A percentile compares a stretch with the other conserved stretches of the same genome.
phyloP scores from a whole-genome alignment of 2,797 vertebrate genomes.

The Carapus acus region DNA sequence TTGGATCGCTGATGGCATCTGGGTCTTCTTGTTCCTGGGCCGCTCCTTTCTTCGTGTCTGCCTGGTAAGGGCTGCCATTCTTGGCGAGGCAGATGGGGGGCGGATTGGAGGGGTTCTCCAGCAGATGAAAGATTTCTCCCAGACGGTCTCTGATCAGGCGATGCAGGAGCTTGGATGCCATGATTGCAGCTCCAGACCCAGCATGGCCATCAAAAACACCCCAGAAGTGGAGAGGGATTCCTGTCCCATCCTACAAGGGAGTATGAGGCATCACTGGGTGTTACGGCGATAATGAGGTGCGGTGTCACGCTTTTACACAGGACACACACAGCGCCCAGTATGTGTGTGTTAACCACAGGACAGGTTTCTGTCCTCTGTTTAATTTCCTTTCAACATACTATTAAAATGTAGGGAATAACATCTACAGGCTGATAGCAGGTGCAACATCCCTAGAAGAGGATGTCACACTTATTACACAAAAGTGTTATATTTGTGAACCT shows the following conservation, averaged over 20 bases:
- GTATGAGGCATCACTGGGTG: background rate
- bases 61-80: slow-evolving; percentile 55
- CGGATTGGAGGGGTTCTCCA: slow-evolving; percentile 76
- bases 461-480: no score
- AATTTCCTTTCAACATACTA: no score
- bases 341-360: no score
- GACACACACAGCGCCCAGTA: no score
- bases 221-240: slow-evolving; percentile 90
- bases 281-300: no score
- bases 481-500: no score
- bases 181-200: slow-evolving; percentile 87
- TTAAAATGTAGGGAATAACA: no score
- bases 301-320: no score
- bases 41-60: slow-evolving; percentile 61
- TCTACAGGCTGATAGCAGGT: no score
- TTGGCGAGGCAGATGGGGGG: slow-evolving; percentile 85
- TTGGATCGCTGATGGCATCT: slow-evolving; percentile 64
- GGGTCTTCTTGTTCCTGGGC: slow-evolving; percentile 61
- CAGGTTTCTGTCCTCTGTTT: no score
- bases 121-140: slow-evolving; percentile 84
- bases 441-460: no score
- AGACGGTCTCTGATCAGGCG: slow-evolving; percentile 86
- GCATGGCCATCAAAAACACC: slow-evolving; percentile 95
- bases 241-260: slow-evolving; percentile 71
- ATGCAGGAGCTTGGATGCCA: slow-evolving; percentile 88